Percentiles rank a stretch among this genome's conserved stretches.
phyloP scores from a whole-genome alignment of 2,113 vertebrate genomes.

The Hucho hucho region DNA sequence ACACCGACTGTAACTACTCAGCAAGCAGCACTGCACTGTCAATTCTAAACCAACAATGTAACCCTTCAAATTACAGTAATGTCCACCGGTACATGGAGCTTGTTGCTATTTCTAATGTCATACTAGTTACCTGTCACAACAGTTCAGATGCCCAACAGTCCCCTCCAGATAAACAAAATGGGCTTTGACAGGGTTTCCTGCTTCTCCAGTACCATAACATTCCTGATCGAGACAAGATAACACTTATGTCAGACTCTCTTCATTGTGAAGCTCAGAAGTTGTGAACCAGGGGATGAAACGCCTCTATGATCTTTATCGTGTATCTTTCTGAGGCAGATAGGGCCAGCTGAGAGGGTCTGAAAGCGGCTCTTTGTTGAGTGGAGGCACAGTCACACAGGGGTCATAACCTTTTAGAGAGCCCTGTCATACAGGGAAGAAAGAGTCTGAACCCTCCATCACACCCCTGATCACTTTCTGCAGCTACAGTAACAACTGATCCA shows the following conservation, averaged over 20 bases:
- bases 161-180: not conserved
- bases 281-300: slow-evolving; percentile 24
- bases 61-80: too few relatives aligned
- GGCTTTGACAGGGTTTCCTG: not conserved
- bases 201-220: not conserved
- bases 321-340: slow-evolving; percentile 26
- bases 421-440: slow-evolving; percentile 54
- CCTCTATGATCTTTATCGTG: slow-evolving; percentile 40
- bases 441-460: slow-evolving; percentile 21
- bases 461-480: not conserved
- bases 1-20: too few relatives aligned
- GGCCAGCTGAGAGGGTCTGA: slow-evolving; percentile 58
- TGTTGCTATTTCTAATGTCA: too few relatives aligned
- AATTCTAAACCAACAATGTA: too few relatives aligned
- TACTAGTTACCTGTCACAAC: not conserved
- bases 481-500: not conserved
- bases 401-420: slow-evolving; percentile 47
- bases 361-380: slow-evolving; percentile 60
- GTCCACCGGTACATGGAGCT: too few relatives aligned
- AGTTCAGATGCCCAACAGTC: not conserved
- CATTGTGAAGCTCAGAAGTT: slow-evolving; percentile 27
- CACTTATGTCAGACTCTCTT: slow-evolving; percentile 15
- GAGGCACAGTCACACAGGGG: slow-evolving; percentile 58
- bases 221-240: slow-evolving; percentile 23
- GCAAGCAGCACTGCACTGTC: too few relatives aligned